These are phyloP conservation scores for Monomorium pharaonis DNA, from an alignment of 1,140 invertebrate species.

Conservation along the genomic window DNA sequence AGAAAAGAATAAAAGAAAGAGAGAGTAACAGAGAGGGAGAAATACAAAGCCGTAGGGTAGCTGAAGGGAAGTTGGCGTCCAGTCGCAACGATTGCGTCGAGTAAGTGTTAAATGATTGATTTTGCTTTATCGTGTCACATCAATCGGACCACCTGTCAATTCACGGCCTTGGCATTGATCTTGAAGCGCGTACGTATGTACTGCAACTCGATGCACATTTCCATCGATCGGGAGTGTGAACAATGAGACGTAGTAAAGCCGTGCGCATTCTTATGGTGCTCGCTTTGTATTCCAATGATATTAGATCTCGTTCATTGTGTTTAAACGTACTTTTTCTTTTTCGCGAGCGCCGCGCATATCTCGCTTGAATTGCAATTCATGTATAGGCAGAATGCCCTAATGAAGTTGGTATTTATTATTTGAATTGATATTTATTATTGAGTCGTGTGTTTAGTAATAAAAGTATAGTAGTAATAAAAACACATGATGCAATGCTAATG, in stretches of 20 bases:
- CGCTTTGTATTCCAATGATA: slow-evolving; percentile 24
- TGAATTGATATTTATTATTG: neutral
- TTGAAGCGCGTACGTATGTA: neutral
- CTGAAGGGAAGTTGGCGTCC: neutral
- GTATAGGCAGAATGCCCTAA: neutral
- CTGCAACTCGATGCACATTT: neutral
- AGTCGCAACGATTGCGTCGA: slow-evolving; percentile 38
- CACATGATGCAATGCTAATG: slow-evolving; percentile 3
- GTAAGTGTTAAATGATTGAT: slow-evolving; percentile 50
- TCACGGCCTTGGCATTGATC: slow-evolving; percentile 37
- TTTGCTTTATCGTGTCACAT: slow-evolving; percentile 51
- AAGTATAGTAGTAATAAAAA: neutral
- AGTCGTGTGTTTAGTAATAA: neutral
- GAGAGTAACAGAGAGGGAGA: neutral
- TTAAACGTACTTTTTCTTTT: neutral
- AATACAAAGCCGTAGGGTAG: slow-evolving; percentile 12
- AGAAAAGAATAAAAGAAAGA: neutral
- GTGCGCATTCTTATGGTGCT: neutral
- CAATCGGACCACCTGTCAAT: slow-evolving; percentile 11
- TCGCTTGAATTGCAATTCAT: neutral
- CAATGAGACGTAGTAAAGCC: slow-evolving; percentile 39
- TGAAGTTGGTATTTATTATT: no score
- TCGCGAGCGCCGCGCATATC: neutral
- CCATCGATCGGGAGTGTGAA: slow-evolving; percentile 16
- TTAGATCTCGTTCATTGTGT: neutral